These are phyloP conservation scores for Nyctibius bracteatus DNA, from an alignment of 2,113 vertebrate genomes.

Conservation along the genomic window DNA sequence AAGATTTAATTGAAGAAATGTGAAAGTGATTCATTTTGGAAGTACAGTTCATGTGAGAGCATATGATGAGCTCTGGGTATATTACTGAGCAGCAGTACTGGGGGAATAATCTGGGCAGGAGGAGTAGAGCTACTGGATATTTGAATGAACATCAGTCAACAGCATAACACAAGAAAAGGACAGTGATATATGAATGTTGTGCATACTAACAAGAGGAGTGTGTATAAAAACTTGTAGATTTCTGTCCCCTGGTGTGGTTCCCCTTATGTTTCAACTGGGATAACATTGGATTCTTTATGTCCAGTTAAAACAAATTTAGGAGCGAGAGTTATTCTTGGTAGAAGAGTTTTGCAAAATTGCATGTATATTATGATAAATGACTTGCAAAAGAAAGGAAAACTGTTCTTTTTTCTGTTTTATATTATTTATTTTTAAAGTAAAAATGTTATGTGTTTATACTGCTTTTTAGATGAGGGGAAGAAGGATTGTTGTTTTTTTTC, in stretches of 20 bases:
- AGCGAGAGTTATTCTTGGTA: background rate
- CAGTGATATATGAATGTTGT: background rate
- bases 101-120: background rate
- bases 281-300: background rate
- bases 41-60: background rate
- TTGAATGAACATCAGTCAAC: background rate
- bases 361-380: background rate
- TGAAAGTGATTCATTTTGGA: slow-evolving; percentile 14
- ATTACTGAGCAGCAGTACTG: background rate
- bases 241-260: background rate
- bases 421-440: background rate
- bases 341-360: background rate
- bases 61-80: background rate
- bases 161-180: background rate
- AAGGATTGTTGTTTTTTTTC: background rate
- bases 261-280: background rate
- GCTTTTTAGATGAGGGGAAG: background rate
- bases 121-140: background rate
- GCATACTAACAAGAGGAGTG: background rate
- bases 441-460: background rate
- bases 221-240: background rate
- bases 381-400: background rate
- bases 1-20: slow-evolving; percentile 31
- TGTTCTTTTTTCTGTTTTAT: background rate
- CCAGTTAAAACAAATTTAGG: background rate